Base-by-base conservation (phyloP, 2,888 invertebrate species). In the Nipponacmea schrenckii region DNA sequence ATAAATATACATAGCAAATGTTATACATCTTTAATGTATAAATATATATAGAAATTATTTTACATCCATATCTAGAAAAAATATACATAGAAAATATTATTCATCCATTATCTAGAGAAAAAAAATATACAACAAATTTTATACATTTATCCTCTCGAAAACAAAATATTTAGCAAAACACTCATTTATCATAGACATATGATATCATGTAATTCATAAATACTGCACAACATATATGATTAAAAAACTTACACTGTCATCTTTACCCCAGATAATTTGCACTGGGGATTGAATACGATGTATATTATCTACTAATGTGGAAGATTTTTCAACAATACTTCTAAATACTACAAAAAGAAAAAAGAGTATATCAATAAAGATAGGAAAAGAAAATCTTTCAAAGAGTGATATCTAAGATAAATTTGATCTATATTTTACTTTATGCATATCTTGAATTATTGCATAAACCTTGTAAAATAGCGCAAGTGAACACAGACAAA, bases 181-280 rank as follows among this genome's bases (percentile, higher is more conserved):
- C n/a, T n/a, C n/a, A n/a, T n/a, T n/a, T n/a, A n/a, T n/a, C n/a
- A n/a, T n/a, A n/a, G n/a, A n/a, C n/a, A n/a, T n/a, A n/a, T n/a
- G n/a, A n/a, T n/a, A n/a, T n/a, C n/a, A n/a, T n/a, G n/a, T n/a
- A n/a, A n/a, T n/a, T n/a, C n/a, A n/a, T n/a, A n/a, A n/a, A n/a
- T n/a, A n/a, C n/a, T n/a, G n/a, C n/a, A n/a, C 46, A 1, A 67
- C 26, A 50, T 27, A 1, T 17, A 0, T 14, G 8, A 14, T 48
- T 14, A 26, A 46, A 39, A 27, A 17, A 72, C 79, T 69, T 68
- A 85, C 86, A 83, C 81, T 79, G 73, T 86, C 86, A 17, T 86
- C 76, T 72, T 79, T 74, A 7, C 86, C 86, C 86, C 85, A 86
- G 5, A 86, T 77, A 10, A 86, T 72, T 66, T 86, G 86, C 45